Conservation (phyloP, 2,797 vertebrate genomes). For the Chloroceryle inda region DNA sequence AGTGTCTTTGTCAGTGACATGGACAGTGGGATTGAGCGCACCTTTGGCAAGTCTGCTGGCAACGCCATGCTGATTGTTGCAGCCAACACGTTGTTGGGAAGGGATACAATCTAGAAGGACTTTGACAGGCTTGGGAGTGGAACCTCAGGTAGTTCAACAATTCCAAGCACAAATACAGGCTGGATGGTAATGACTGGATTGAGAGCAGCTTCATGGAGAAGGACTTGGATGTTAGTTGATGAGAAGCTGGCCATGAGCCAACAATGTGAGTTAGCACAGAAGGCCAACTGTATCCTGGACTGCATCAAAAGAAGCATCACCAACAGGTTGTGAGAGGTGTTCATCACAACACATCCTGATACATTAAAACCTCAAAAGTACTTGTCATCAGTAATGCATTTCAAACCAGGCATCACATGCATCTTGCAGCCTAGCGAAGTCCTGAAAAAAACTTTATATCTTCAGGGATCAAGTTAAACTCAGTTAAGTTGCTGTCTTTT, state of each 20-base stretch:
- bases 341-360: background rate
- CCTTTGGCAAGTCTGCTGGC: background rate
- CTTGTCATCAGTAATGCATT: background rate
- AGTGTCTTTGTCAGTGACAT: background rate
- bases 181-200: background rate
- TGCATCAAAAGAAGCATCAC: no score
- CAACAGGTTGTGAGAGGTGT: no score
- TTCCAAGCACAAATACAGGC: background rate
- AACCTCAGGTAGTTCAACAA: background rate
- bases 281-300: no score
- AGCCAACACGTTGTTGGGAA: background rate
- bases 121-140: background rate
- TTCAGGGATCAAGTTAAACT: background rate
- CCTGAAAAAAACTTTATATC: fast-evolving
- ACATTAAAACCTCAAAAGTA: background rate
- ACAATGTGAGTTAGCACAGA: no score
- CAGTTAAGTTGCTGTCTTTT: background rate
- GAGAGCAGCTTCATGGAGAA: background rate
- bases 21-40: background rate
- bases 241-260: no score
- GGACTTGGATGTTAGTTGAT: no score
- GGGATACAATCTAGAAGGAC: background rate
- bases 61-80: background rate
- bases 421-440: background rate
- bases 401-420: fast-evolving